Evolutionary conservation across 2,113 vertebrate genomes (phyloP).

Genomic region (Pyxicephalus adspersus): DNA sequence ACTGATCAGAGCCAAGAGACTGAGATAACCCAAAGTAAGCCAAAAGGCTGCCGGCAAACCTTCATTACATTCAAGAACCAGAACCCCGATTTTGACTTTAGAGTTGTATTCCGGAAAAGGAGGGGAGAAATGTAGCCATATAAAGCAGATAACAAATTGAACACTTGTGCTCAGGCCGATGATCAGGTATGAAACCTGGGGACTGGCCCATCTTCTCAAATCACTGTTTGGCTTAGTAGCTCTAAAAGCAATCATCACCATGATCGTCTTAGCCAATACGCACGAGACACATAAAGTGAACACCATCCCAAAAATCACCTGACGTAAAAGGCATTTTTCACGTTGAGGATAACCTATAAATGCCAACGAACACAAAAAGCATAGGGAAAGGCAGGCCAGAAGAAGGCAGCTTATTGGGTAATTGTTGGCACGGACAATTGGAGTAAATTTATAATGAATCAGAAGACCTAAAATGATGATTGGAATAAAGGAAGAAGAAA

Average conservation of each 20-base stretch:
- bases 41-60: slow-evolving; percentile 49
- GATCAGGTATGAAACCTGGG: slow-evolving; percentile 64
- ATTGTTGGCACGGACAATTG: slow-evolving; percentile 72
- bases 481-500: slow-evolving; percentile 65
- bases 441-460: slow-evolving; percentile 67
- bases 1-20: slow-evolving; percentile 35
- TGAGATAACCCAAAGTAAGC: slow-evolving; percentile 48
- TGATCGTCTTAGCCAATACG: slow-evolving; percentile 70
- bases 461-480: slow-evolving; percentile 70
- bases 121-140: slow-evolving; percentile 34
- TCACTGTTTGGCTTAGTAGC: slow-evolving; percentile 68
- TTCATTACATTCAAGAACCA: slow-evolving; percentile 43
- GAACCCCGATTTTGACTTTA: not conserved
- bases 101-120: slow-evolving; percentile 33
- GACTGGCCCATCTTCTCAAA: slow-evolving; percentile 70
- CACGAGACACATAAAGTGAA: slow-evolving; percentile 72
- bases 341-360: slow-evolving; percentile 63
- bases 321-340: slow-evolving; percentile 70
- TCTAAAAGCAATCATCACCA: slow-evolving; percentile 69
- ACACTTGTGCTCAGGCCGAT: slow-evolving; percentile 63
- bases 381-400: slow-evolving; percentile 73
- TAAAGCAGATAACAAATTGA: slow-evolving; percentile 25
- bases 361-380: slow-evolving; percentile 74
- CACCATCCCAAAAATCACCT: slow-evolving; percentile 70
- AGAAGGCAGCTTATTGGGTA: slow-evolving; percentile 75